These are phyloP conservation scores for Holacanthella duospinosa DNA, from an alignment of 2,888 invertebrate genomes.

Conservation along the genomic window DNA sequence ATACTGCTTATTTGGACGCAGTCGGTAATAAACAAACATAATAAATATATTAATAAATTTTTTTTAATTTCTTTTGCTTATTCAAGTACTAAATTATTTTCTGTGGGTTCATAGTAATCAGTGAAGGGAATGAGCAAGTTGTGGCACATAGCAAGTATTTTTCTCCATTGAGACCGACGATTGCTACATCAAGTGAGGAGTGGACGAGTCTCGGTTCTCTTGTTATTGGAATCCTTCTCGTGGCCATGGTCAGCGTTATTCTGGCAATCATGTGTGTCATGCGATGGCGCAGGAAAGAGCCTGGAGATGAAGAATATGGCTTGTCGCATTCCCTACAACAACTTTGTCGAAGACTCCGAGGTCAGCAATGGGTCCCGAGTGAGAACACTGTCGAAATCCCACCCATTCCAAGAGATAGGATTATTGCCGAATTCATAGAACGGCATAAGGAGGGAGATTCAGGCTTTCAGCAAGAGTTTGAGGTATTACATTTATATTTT, in stretches of 20 bases:
- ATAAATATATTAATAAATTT: conserved; percentile 6
- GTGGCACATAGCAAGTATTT: conserved; percentile 67
- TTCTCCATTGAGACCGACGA: conserved; percentile 47
- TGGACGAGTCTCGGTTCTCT: conserved; percentile 37
- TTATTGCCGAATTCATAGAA: conserved; percentile 66
- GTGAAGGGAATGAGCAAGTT: conserved; percentile 45
- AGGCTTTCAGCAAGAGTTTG: conserved; percentile 82
- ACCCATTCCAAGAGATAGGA: conserved; percentile 61
- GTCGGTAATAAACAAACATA: conserved; percentile 51
- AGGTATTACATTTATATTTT: conserved; percentile 44
- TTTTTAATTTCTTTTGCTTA: neutral
- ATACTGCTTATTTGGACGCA: conserved; percentile 74
- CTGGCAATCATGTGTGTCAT: conserved; percentile 45
- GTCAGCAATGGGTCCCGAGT: conserved; percentile 51
- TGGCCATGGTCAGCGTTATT: conserved; percentile 53
- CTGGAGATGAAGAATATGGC: conserved; percentile 34
- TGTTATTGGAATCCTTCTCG: conserved; percentile 53
- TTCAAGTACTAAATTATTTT: no score
- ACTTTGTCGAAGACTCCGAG: conserved; percentile 55
- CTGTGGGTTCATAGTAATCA: no score
- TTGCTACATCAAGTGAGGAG: conserved; percentile 4
- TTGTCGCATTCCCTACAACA: conserved; percentile 33
- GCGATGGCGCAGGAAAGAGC: conserved; percentile 35
- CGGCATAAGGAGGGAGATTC: conserved; percentile 78
- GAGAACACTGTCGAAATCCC: conserved; percentile 70